Evolutionary conservation across 2,113 vertebrate species (phyloP), one percentile per base, ranked within the genome.

Genomic region (Pelusios castaneus): DNA sequence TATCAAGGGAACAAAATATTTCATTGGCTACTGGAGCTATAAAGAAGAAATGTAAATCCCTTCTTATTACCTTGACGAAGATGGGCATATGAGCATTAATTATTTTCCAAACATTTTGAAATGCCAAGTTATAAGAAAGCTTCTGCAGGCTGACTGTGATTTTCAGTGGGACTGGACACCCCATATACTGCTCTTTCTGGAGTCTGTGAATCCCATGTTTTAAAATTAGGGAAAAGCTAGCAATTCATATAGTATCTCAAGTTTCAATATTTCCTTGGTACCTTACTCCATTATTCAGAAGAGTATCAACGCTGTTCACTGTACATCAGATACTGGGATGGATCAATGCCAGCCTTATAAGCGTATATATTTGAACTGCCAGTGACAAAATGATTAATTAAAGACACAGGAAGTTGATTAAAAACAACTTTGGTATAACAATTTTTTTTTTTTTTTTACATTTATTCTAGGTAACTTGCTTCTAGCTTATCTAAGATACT

Each of bases 341-440:
- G 94, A 94, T 89, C 76, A 91, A 43, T 96, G 93, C 95, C 94
- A 95, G 86, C 27, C 89, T 79, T 94, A 58, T 63, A 94, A 89
- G 77, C 49, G 78, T 54, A 88, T 45, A 94, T 87, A 95, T 90
- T 41, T 82, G 88, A 90, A 93, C 82, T 93, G 76, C 76, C 80
- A 87, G 47, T 75, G 84, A 92, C 90, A 81, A 86, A 93, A 94
- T 82, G 60, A 96, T 95, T 93, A 96, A 95, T 88, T 95, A 87
- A 95, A 96, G 77, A 93, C 78, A 81, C 34, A 87, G 77, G 77
- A 94, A 94, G 43, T 49, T 51, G 79, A 92, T 85, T 94, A 91
- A 95, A 95, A 67, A 19, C 91, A 55, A 84, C 56, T 91, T 84
- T 81, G 84, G 95, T 56, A 63, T 45, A 94, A 55, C 52, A n/a